Conservation (phyloP, 2,797 vertebrate species). For the Diglossa cyanea region DNA sequence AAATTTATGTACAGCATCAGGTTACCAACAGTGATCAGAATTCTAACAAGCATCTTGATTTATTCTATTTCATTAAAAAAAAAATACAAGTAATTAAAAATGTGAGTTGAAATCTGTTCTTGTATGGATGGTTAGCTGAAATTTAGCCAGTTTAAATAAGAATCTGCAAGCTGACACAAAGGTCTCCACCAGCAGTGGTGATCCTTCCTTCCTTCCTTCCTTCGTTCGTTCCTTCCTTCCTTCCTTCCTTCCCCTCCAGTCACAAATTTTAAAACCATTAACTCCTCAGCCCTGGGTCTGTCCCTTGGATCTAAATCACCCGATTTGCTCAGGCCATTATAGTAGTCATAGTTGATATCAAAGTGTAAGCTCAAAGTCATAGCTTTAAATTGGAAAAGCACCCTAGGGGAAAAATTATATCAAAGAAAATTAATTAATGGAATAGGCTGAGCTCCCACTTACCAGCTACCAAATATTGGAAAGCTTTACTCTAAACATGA, state of each 20-base stretch:
- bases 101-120: background rate
- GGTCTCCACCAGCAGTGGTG: background rate
- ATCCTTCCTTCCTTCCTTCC: background rate
- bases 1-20: background rate
- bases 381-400: background rate
- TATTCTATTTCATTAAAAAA: background rate
- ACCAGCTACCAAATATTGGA: background rate
- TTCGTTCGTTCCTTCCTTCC: background rate
- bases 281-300: background rate
- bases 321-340: background rate
- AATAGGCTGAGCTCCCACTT: background rate
- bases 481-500: background rate
- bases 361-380: background rate
- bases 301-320: background rate
- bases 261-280: background rate
- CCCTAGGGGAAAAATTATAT: background rate
- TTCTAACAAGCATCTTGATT: background rate
- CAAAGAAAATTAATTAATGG: background rate
- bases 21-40: background rate
- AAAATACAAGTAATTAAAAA: background rate
- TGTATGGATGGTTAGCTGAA: background rate
- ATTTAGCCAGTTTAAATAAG: background rate
- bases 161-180: background rate
- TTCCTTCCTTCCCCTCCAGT: background rate
- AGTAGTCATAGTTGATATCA: background rate